Conservation (phyloP, 2,888 invertebrate genomes). For the Eupeodes luniger region DNA sequence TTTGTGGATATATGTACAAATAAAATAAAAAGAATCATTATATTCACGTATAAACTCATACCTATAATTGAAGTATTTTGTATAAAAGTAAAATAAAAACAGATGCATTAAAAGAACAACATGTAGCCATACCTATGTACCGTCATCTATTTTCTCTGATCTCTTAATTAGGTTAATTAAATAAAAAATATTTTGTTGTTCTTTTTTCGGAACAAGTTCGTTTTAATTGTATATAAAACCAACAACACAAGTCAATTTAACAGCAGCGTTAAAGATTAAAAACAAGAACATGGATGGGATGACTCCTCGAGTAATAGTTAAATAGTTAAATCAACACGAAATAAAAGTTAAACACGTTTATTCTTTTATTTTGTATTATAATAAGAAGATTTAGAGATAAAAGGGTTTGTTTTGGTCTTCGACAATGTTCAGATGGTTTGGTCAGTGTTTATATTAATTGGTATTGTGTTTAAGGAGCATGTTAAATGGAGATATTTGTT, state of each 20-base stretch:
- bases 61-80: neutral
- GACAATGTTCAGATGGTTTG: neutral
- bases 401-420: neutral
- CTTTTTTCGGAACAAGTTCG: constrained; percentile 22
- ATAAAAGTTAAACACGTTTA: constrained; percentile 37
- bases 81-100: too few species aligned
- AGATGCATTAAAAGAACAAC: constrained; percentile 34
- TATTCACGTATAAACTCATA: constrained; percentile 13
- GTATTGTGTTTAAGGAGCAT: neutral
- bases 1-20: neutral
- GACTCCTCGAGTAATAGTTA: constrained; percentile 14
- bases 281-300: constrained; percentile 50
- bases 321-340: constrained; percentile 55
- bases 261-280: constrained; percentile 60
- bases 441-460: constrained; percentile 11
- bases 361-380: too few species aligned
- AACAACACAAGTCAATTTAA: constrained; percentile 64
- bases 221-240: constrained; percentile 51
- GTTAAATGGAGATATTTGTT: neutral
- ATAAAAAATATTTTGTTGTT: constrained; percentile 70
- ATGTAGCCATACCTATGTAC: constrained; percentile 13
- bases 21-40: constrained; percentile 15
- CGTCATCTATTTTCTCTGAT: constrained; percentile 60
- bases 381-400: neutral
- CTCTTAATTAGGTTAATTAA: constrained; percentile 76